phyloP scores from a whole-genome alignment of 2,888 invertebrate species.

The Apotomis turbidana region DNA sequence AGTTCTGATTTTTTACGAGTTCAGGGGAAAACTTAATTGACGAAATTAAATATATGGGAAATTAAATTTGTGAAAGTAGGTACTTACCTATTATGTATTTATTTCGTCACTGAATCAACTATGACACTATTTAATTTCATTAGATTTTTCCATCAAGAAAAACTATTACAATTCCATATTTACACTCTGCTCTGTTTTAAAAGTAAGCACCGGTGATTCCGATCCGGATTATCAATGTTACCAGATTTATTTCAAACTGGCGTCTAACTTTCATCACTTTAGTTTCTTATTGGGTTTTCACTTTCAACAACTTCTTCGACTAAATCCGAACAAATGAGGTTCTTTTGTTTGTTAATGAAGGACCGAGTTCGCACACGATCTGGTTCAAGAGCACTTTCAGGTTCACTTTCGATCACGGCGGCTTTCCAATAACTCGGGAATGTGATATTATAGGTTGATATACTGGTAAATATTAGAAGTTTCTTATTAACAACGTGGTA shows the following conservation, averaged over 20 bases:
- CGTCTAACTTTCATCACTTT: constrained; percentile 7
- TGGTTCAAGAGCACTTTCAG: constrained; percentile 43
- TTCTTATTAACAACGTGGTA: constrained; percentile 24
- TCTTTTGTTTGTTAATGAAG: constrained; percentile 29
- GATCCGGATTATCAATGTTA: no score
- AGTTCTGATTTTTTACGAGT: no score
- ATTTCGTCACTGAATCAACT: no score
- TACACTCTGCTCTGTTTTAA: no score
- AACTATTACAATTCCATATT: no score
- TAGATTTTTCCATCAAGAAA: no score
- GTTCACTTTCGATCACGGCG: constrained; percentile 54
- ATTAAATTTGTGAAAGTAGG: no score
- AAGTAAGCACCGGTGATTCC: no score
- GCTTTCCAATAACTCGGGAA: constrained; percentile 59
- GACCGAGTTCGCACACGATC: constrained; percentile 12
- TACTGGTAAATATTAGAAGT: constrained; percentile 2
- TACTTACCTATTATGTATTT: no score
- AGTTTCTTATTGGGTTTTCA: constrained; percentile 12
- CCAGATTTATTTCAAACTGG: background rate
- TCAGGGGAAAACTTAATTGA: no score
- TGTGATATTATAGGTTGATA: constrained; percentile 51
- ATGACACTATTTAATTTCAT: no score
- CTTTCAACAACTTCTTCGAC: constrained; percentile 1
- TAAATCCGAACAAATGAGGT: constrained; percentile 4
- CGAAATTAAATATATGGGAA: no score